A percentile compares a stretch with the other conserved stretches of the same genome.
These are phyloP conservation scores for Piliocolobus tephrosceles DNA, from an alignment of 2,113 vertebrate genomes.

Conservation along the genomic window DNA sequence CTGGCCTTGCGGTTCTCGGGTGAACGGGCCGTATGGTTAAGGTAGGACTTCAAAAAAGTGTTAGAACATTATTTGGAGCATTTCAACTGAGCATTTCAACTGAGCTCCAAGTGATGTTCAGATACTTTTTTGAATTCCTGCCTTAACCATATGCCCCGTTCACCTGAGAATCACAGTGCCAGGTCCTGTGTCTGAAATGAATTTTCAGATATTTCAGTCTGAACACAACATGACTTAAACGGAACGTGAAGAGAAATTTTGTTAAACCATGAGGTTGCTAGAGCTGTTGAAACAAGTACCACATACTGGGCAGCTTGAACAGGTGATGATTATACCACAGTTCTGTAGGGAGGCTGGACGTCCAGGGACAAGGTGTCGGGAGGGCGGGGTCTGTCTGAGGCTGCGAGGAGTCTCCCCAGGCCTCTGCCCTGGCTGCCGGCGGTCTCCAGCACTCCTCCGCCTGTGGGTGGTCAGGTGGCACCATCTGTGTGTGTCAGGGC, in stretches of 20 bases:
- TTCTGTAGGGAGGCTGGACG: not conserved
- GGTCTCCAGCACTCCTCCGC: accelerated
- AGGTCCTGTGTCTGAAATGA: not conserved
- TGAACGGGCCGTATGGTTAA: accelerated
- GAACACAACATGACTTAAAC: not conserved
- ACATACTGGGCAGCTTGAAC: accelerated
- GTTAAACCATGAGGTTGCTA: accelerated
- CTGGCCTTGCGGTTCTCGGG: not conserved
- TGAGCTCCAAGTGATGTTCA: not conserved
- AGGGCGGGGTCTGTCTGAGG: accelerated
- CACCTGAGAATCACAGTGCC: not conserved
- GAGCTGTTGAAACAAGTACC: not conserved
- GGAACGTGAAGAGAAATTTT: not conserved
- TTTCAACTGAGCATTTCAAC: no score
- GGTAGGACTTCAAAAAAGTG: not conserved
- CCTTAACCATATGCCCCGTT: accelerated
- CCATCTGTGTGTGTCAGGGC: no score
- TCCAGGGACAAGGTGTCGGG: not conserved
- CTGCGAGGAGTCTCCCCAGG: not conserved
- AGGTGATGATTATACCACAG: not conserved
- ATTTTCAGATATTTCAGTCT: no score
- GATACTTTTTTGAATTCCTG: not conserved
- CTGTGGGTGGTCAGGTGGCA: accelerated
- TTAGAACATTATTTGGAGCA: not conserved
- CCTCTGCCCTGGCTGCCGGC: not conserved